A percentile compares a stretch with the other conserved stretches of the same genome.
phyloP scores from a whole-genome alignment of 1,140 invertebrate genomes.

The Limonius californicus region DNA sequence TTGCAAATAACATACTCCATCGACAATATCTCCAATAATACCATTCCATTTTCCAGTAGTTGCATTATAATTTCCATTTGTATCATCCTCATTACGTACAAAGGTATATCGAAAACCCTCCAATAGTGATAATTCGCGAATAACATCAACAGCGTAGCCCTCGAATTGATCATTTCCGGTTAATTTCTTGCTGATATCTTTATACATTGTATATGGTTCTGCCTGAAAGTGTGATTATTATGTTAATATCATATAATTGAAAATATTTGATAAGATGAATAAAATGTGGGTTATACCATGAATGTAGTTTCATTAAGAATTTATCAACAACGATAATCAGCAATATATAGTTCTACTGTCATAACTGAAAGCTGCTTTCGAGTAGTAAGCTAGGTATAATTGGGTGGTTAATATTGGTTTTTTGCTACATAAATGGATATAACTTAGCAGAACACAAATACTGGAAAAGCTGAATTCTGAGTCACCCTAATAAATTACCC shows the following conservation, averaged over 20 bases:
- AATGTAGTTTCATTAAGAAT: too few relatives aligned
- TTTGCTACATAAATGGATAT: too few relatives aligned
- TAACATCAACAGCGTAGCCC: conserved; percentile 79
- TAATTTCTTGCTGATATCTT: conserved; percentile 63
- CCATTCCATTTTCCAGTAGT: conserved; percentile 76
- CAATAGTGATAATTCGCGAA: conserved; percentile 67
- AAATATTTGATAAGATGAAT: too few relatives aligned
- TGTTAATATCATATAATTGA: too few relatives aligned
- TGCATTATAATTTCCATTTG: conserved; percentile 64
- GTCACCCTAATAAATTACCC: conserved; percentile 66
- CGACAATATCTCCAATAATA: conserved; percentile 80
- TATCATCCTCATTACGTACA: conserved; percentile 67
- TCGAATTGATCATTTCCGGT: conserved; percentile 78
- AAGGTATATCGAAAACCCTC: conserved; percentile 88
- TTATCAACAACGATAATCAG: too few relatives aligned
- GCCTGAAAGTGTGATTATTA: conserved; percentile 62
- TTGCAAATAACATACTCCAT: conserved; percentile 55
- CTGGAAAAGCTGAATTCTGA: too few relatives aligned
- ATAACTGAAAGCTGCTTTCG: too few relatives aligned
- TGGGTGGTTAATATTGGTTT: too few relatives aligned
- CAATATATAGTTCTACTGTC: too few relatives aligned
- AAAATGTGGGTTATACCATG: too few relatives aligned
- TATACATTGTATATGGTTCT: conserved; percentile 82
- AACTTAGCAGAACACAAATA: too few relatives aligned
- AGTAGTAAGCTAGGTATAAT: too few relatives aligned